These are phyloP conservation scores for Canis aureus DNA, from an alignment of 2,113 vertebrate species.

Conservation along the genomic window DNA sequence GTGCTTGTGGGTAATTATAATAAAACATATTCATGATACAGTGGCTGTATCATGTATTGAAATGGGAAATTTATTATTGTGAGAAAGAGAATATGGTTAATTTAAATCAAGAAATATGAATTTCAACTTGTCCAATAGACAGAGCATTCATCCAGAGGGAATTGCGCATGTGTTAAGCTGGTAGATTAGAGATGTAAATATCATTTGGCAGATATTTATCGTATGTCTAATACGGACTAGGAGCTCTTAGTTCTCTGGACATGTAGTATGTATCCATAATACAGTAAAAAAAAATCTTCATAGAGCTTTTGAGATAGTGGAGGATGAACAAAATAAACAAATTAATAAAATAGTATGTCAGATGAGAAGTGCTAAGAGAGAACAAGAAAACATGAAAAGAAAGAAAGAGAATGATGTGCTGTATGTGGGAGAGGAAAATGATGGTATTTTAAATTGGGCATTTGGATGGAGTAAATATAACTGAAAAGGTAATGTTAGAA, in stretches of 20 bases:
- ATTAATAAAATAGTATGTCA: neutral
- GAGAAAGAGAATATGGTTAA: conserved; percentile 22
- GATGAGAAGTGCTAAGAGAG: neutral
- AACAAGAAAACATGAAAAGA: neutral
- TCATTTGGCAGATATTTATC: neutral
- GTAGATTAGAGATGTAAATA: neutral
- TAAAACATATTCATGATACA: neutral
- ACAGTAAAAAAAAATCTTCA: neutral
- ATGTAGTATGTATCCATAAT: neutral
- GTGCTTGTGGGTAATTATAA: neutral
- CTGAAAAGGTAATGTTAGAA: neutral
- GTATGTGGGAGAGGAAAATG: neutral
- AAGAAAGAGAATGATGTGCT: neutral
- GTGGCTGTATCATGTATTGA: neutral
- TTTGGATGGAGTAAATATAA: neutral
- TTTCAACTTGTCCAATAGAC: neutral
- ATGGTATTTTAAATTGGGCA: neutral
- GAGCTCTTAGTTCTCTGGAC: neutral
- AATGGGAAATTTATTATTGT: neutral
- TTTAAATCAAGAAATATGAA: conserved; percentile 4
- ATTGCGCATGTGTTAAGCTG: neutral
- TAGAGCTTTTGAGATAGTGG: neutral
- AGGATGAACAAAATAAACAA: neutral
- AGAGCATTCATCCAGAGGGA: neutral
- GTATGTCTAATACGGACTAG: neutral